Evolutionary conservation across 2,888 invertebrate species (phyloP).

Genomic region (Serrognathus titanus): DNA sequence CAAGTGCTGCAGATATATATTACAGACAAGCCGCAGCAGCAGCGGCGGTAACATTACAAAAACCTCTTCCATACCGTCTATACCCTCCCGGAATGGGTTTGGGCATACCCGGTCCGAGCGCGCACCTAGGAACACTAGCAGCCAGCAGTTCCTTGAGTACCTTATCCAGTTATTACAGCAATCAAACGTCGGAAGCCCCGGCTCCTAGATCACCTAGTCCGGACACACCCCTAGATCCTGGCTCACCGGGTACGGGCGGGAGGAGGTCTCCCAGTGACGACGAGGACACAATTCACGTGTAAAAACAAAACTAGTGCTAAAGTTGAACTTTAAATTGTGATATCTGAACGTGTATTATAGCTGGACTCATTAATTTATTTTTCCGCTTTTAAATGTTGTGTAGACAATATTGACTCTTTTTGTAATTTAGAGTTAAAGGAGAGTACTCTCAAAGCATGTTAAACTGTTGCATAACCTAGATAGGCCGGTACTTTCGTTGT

Average conservation of each 20-base stretch:
- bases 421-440: conserved; percentile 28
- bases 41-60: conserved; percentile 71
- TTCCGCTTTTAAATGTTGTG: conserved; percentile 42
- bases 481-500: background rate
- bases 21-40: conserved; percentile 79
- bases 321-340: conserved; percentile 36
- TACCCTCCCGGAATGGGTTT: conserved; percentile 54
- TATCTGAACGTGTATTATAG: conserved; percentile 42
- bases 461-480: too few relatives aligned
- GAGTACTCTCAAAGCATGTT: background rate
- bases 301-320: conserved; percentile 27
- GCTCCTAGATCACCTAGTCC: conserved; percentile 48
- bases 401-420: conserved; percentile 33
- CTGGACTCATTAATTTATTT: conserved; percentile 43
- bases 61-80: conserved; percentile 77
- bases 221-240: conserved; percentile 60
- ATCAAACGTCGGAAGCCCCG: conserved; percentile 53
- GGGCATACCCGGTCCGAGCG: conserved; percentile 66
- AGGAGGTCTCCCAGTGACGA: conserved; percentile 54
- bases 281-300: conserved; percentile 64
- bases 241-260: conserved; percentile 55
- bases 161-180: conserved; percentile 57
- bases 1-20: conserved; percentile 72
- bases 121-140: conserved; percentile 63
- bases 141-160: conserved; percentile 64